These are phyloP conservation scores for Eupsilia transversa DNA, from an alignment of 2,888 invertebrate genomes.

Conservation along the genomic window DNA sequence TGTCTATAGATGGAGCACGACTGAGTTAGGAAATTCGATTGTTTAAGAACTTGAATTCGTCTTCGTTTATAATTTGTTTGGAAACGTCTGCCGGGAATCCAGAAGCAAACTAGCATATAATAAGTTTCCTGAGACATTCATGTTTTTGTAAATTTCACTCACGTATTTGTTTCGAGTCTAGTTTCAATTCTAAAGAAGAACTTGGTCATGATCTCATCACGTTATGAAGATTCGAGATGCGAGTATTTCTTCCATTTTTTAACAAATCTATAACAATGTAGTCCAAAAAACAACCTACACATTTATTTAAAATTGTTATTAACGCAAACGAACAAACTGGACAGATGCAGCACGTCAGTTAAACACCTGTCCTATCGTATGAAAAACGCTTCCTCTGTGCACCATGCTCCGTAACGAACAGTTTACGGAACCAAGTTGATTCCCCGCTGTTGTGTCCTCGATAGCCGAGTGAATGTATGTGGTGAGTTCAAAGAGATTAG, in stretches of 20 bases:
- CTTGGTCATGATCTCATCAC: neutral
- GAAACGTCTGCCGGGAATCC: neutral
- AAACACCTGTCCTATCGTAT: constrained; percentile 24
- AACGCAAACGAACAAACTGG: neutral
- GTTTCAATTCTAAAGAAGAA: neutral
- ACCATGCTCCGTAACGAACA: constrained; percentile 37
- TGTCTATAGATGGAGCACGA: constrained; percentile 36
- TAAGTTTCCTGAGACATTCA: neutral
- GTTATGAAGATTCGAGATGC: neutral
- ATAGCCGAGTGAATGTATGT: constrained; percentile 17
- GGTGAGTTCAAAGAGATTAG: neutral
- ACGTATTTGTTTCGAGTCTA: neutral
- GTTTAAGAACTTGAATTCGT: constrained; percentile 3
- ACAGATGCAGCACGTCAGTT: constrained; percentile 25
- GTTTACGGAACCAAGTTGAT: constrained; percentile 38
- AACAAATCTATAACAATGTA: neutral
- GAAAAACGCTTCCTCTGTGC: constrained; percentile 29
- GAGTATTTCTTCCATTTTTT: neutral
- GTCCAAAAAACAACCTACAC: neutral
- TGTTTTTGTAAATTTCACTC: neutral
- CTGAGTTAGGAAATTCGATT: constrained; percentile 18
- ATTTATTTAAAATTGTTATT: neutral
- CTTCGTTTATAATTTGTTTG: constrained; percentile 16
- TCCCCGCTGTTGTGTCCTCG: constrained; percentile 15
- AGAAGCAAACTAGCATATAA: neutral